Evolutionary conservation across 2,888 invertebrate genomes (phyloP), one percentile per base, ranked within the genome.

Genomic region (Macaria liturata): DNA sequence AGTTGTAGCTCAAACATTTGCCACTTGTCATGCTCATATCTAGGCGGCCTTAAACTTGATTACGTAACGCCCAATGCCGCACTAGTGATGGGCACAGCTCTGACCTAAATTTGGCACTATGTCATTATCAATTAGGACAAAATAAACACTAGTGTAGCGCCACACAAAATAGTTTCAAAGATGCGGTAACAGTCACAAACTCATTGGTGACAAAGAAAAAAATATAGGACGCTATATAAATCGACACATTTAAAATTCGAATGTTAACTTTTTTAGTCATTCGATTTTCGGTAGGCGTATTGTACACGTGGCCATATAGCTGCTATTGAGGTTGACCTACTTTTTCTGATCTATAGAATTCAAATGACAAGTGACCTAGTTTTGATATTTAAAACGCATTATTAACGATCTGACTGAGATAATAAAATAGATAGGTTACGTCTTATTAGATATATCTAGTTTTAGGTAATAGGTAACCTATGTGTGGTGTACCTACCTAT

Each of bases 31-130:
- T 49, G 55, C 59, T 62, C 60, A 68, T 76, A 74, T 71, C 78
- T 74, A 69, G 72, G 60, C 72, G 85, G 70, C 86, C 87, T 87
- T 86, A 86, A 87, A 87, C 88, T 86, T 86, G 84, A 71, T 61
- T 82, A 85, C 81, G 83, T 84, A 81, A 85, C 68, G 70, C 63
- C 62, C 76, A 74, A 75, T 75, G 74, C 67, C 71, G 68, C 60
- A 49, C 54, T 59, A 62, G 65, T 61, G 66, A 62, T 62, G 61
- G 49, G 57, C 46, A 32, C 57, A 53, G 39, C 44, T 20, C 9
- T 66, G 67, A 59, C 65, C 65, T 40, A 62, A 58, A 57, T 65
- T 40, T 9, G n/a, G 42, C 48, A 50, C 39, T 56, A 42, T 56
- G 52, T 49, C 59, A 53, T 40, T 6, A 37, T 37, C 6, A 55